These are phyloP conservation scores for Falcaria lacertinaria DNA, from an alignment of 2,888 invertebrate species.

Conservation along the genomic window DNA sequence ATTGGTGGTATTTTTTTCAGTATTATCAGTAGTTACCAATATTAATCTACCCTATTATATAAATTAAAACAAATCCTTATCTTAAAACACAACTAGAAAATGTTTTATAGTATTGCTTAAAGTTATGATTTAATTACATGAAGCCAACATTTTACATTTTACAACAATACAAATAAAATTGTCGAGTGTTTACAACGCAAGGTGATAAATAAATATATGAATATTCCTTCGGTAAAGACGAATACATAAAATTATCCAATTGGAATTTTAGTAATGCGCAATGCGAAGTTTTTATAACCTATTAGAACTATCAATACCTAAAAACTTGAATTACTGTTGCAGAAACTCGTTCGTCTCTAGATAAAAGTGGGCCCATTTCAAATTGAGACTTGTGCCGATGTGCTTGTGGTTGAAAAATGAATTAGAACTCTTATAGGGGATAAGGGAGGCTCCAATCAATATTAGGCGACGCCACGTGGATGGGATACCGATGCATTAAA, in stretches of 20 bases:
- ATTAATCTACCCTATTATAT: too few species aligned
- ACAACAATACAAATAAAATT: too few species aligned
- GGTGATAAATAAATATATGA: too few species aligned
- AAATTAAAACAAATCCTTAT: too few species aligned
- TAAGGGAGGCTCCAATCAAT: slow-evolving; percentile 20
- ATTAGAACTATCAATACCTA: not conserved
- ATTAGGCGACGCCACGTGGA: slow-evolving; percentile 12
- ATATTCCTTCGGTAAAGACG: too few species aligned
- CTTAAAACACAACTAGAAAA: too few species aligned
- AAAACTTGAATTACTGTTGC: slow-evolving; percentile 1
- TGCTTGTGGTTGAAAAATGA: not conserved
- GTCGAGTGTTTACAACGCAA: too few species aligned
- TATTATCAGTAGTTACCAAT: too few species aligned
- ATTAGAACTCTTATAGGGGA: slow-evolving; percentile 2
- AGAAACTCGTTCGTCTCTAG: slow-evolving; percentile 1
- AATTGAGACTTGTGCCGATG: not conserved
- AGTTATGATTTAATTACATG: too few species aligned
- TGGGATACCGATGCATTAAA: slow-evolving; percentile 10
- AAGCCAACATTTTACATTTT: too few species aligned
- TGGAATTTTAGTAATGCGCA: not conserved
- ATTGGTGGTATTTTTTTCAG: too few species aligned
- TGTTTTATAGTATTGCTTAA: too few species aligned
- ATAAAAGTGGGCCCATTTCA: not conserved
- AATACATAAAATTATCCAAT: not conserved
- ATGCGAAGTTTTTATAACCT: not conserved